Percentiles rank a stretch among this genome's conserved stretches.
These are phyloP conservation scores for Calliphora vomitoria DNA, from an alignment of 2,888 invertebrate genomes.

Conservation along the genomic window DNA sequence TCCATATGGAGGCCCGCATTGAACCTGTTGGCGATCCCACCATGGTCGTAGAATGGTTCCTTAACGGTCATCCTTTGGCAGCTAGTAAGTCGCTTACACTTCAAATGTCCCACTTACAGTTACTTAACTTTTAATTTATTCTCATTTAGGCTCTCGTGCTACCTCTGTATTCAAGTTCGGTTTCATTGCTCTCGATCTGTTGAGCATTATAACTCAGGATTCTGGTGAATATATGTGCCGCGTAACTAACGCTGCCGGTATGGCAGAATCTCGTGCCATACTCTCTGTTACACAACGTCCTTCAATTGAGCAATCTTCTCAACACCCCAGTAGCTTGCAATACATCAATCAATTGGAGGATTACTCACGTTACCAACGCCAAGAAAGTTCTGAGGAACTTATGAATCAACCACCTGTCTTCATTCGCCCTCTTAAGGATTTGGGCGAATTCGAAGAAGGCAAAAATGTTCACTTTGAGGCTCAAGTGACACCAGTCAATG, in stretches of 20 bases:
- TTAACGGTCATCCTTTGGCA: constrained; percentile 95
- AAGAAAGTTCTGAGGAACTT: constrained; percentile 93
- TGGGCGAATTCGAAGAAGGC: constrained; percentile 95
- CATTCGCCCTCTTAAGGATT: constrained; percentile 93
- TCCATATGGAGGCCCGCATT: constrained; percentile 98
- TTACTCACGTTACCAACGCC: constrained; percentile 93
- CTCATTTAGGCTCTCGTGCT: constrained; percentile 93
- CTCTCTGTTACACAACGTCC: constrained; percentile 92
- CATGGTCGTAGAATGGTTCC: constrained; percentile 98
- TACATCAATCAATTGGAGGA: constrained; percentile 96
- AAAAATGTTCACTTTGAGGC: constrained; percentile 97
- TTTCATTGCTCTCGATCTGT: constrained; percentile 96
- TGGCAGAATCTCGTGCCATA: constrained; percentile 93
- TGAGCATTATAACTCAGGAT: constrained; percentile 93
- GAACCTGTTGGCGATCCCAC: constrained; percentile 98
- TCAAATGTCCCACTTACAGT: not conserved
- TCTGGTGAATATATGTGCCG: constrained; percentile 96
- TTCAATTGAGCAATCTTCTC: constrained; percentile 93
- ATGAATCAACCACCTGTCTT: constrained; percentile 93
- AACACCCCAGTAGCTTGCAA: constrained; percentile 96
- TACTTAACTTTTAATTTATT: constrained; percentile 11
- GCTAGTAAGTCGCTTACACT: constrained; percentile 89
- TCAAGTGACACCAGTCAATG: constrained; percentile 95
- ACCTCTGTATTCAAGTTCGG: constrained; percentile 98
- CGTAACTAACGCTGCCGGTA: constrained; percentile 93